Evolutionary conservation across 2,888 invertebrate genomes (phyloP).

Genomic region (Nebria brevicollis): DNA sequence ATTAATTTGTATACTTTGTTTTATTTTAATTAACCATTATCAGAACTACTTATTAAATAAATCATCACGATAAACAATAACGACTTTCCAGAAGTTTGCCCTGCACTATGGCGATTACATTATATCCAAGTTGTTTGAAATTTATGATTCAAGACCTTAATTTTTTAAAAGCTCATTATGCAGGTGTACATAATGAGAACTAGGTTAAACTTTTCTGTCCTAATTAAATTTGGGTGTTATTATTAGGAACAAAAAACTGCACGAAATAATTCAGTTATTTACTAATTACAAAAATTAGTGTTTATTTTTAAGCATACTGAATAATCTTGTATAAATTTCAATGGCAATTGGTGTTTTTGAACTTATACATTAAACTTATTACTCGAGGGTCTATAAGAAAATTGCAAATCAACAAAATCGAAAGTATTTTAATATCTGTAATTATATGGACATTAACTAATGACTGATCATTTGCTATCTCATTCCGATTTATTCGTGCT

Average conservation of each 20-base stretch:
- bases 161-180: constrained; percentile 1
- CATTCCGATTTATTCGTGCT: neutral
- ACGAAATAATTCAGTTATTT: neutral
- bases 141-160: neutral
- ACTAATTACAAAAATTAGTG: neutral
- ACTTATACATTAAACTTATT: neutral
- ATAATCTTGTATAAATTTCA: neutral
- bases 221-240: neutral
- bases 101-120: neutral
- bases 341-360: neutral
- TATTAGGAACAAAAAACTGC: neutral
- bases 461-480: neutral
- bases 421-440: neutral
- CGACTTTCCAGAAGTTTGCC: neutral
- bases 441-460: neutral
- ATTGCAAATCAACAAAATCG: neutral
- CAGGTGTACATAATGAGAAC: neutral
- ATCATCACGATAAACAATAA: neutral
- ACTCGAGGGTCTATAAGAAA: neutral
- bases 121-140: neutral
- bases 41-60: neutral
- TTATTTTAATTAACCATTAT: neutral
- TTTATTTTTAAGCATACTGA: too few relatives aligned
- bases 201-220: neutral
- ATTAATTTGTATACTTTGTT: neutral